phyloP scores from a whole-genome alignment of 2,888 invertebrate species.

The Eupithecia subumbrata region DNA sequence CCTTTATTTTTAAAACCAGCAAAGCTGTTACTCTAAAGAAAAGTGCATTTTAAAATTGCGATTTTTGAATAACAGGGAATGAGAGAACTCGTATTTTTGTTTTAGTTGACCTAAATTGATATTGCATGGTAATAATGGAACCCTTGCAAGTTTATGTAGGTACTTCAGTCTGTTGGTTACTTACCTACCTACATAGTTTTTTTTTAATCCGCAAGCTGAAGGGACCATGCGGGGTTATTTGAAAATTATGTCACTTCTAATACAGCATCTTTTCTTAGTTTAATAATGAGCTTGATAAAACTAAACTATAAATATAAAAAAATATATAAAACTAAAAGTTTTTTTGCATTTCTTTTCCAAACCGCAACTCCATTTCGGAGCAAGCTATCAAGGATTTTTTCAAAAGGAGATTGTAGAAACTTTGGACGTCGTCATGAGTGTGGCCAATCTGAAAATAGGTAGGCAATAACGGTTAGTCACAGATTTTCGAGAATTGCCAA shows the following conservation, averaged over 20 bases:
- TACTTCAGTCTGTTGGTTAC: background rate
- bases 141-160: background rate
- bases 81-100: background rate
- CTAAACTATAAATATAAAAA: background rate
- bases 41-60: background rate
- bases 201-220: background rate
- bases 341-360: background rate
- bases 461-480: slow-evolving; percentile 12
- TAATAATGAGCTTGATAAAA: background rate
- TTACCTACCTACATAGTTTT: background rate
- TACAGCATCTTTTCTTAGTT: background rate
- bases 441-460: slow-evolving; percentile 7
- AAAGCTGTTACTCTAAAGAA: background rate
- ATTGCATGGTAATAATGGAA: background rate
- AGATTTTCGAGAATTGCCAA: slow-evolving; percentile 15
- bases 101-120: background rate
- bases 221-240: background rate
- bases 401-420: slow-evolving; percentile 6
- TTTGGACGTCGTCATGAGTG: background rate
- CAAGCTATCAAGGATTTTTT: slow-evolving; percentile 9
- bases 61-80: background rate
- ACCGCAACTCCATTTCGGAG: background rate
- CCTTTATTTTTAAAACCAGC: slow-evolving; percentile 3
- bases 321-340: background rate
- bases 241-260: background rate